Evolutionary conservation across 2,113 vertebrate genomes (phyloP), one percentile per base, ranked within the genome.

Genomic region (Xiphorhynchus elegans): DNA sequence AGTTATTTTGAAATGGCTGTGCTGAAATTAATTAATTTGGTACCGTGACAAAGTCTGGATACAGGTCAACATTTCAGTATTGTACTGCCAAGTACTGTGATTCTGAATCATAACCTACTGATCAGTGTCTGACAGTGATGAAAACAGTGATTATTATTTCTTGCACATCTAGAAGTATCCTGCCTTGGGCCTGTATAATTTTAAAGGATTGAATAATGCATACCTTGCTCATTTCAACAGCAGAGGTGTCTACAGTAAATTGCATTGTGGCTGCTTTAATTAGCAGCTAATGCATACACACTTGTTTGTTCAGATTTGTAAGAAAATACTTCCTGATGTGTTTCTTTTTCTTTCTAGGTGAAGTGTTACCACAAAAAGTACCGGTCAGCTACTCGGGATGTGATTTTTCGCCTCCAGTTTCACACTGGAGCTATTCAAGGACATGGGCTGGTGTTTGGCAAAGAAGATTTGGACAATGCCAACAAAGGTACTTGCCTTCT

Each of bases 311-410:
- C 49, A 66, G 55, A 26, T 77, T 68, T 47, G 6, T 83, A 47
- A 74, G 58, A 84, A 90, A 74, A 55, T 29, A 31, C 29, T 74
- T 83, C 20, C 15, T 79, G 44, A 74, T 6, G 3, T 11, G 0
- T 17, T 56, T 56, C 28, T 93, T 7, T 39, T 6, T 72, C 8
- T 75, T 64, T 37, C 29, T 94, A 99, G 99, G 97, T 99, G 23
- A 99, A 99, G 85, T 99, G 99, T 95, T 99, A 99, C 62, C 99
- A 99, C 91, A 99, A 98, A 97, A 98, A 98, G 73, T 98, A 98
- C 63, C 90, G 96, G 35, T 98, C 98, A 1, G 97, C 98, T 49
- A 98, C 98, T 37, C 98, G 98, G 0, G 98, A 99, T 37, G 97
- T 98, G 14, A 80, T 99, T 90, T 99, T 99, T 97, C 98, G 98